These are phyloP conservation scores for Semicossyphus pulcher DNA, from an alignment of 2,113 vertebrate genomes.

Conservation along the genomic window DNA sequence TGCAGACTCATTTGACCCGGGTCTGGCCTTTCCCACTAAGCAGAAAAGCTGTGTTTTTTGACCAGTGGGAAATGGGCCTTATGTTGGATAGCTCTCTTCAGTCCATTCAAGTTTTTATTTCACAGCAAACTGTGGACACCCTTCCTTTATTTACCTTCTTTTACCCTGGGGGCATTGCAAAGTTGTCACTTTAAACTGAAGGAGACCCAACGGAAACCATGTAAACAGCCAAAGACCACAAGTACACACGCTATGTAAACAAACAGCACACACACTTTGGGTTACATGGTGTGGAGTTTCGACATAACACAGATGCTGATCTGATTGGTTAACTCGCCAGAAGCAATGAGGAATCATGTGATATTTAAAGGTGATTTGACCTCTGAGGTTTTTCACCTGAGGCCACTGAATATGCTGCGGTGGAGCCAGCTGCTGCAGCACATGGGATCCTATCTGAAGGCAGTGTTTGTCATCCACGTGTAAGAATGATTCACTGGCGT, in stretches of 20 bases:
- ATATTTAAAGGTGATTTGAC: neutral
- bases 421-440: constrained; percentile 34
- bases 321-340: neutral
- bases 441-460: constrained; percentile 23
- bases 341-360: neutral
- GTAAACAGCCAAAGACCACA: neutral
- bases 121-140: too few species aligned
- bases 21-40: too few species aligned
- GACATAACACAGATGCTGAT: neutral
- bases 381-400: neutral
- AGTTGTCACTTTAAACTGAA: too few species aligned
- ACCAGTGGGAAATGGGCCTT: too few species aligned
- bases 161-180: too few species aligned
- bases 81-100: too few species aligned
- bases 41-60: too few species aligned
- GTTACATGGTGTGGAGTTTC: neutral
- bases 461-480: constrained; percentile 16
- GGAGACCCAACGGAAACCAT: too few species aligned
- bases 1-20: too few species aligned
- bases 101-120: too few species aligned
- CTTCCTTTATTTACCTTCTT: too few species aligned
- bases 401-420: constrained; percentile 16
- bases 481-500: constrained; percentile 28
- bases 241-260: neutral
- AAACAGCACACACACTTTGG: neutral